These are phyloP conservation scores for Villa cingulata DNA, from an alignment of 2,888 invertebrate species.

Conservation along the genomic window DNA sequence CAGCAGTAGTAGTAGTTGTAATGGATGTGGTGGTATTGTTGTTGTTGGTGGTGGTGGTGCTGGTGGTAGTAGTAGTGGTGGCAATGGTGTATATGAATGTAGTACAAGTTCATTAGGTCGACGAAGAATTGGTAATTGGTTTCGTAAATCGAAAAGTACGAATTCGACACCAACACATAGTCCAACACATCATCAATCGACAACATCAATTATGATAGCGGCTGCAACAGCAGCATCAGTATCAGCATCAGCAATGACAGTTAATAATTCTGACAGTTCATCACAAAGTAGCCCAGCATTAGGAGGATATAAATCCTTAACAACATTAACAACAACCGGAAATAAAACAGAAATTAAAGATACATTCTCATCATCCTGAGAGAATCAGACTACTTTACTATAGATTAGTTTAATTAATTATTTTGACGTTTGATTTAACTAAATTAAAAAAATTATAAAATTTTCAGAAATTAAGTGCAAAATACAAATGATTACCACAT, in stretches of 20 bases:
- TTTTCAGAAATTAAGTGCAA: too few relatives aligned
- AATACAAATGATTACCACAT: too few relatives aligned
- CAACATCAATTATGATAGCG: neutral
- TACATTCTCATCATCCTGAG: constrained; percentile 12
- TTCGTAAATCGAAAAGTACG: constrained; percentile 34
- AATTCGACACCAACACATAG: constrained; percentile 36
- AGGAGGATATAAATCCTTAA: constrained; percentile 7
- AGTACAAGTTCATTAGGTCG: constrained; percentile 33
- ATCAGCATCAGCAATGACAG: neutral
- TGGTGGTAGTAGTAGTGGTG: neutral
- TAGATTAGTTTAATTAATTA: too few relatives aligned
- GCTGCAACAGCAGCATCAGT: constrained; percentile 3
- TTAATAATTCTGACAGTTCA: constrained; percentile 17
- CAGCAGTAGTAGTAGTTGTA: constrained; percentile 1
- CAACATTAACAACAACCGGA: neutral
- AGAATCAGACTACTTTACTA: constrained; percentile 14
- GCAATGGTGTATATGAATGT: constrained; percentile 17
- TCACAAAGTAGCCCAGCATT: constrained; percentile 20
- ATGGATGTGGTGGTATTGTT: constrained; percentile 14
- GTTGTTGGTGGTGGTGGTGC: constrained; percentile 10
- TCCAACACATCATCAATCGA: constrained; percentile 31
- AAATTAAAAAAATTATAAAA: too few relatives aligned
- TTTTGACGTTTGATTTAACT: too few relatives aligned
- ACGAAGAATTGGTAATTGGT: constrained; percentile 35
- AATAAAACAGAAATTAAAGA: too few relatives aligned